Percentiles rank a stretch among this genome's conserved stretches.
Evolutionary conservation across 2,888 invertebrate species (phyloP).

Genomic region (Machimus rusticus): DNA sequence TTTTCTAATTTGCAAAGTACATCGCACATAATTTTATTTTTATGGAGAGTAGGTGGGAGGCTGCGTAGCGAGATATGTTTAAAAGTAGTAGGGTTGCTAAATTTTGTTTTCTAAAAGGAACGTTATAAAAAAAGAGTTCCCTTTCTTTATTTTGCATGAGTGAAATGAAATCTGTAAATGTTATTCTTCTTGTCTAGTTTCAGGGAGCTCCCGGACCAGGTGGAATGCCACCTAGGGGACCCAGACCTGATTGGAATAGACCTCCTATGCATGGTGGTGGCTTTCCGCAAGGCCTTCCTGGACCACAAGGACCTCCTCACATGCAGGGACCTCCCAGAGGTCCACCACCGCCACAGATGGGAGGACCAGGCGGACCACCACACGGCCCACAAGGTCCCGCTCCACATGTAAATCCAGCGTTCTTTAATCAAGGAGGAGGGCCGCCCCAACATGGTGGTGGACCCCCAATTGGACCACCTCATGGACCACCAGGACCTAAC

Average conservation of each 20-base stretch:
- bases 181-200: constrained; percentile 51
- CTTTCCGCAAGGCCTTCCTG: constrained; percentile 67
- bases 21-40: not conserved
- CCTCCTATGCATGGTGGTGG: constrained; percentile 77
- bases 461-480: constrained; percentile 66
- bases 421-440: constrained; percentile 78
- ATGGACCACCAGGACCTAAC: constrained; percentile 64
- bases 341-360: constrained; percentile 67
- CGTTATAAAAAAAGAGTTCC: not conserved
- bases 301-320: constrained; percentile 73
- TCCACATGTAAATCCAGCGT: constrained; percentile 96
- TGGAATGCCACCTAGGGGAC: constrained; percentile 66
- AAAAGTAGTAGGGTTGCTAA: not conserved
- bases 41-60: not conserved
- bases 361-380: constrained; percentile 65
- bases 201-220: constrained; percentile 61
- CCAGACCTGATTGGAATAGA: constrained; percentile 77
- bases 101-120: not conserved
- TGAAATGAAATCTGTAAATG: not conserved
- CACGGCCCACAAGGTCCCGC: constrained; percentile 72
- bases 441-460: constrained; percentile 65
- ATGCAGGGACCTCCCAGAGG: constrained; percentile 73
- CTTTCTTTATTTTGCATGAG: not conserved
- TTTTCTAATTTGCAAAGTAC: not conserved
- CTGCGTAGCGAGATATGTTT: not conserved